Conservation (phyloP, 2,113 vertebrate species). For the Peromyscus polionotus region DNA sequence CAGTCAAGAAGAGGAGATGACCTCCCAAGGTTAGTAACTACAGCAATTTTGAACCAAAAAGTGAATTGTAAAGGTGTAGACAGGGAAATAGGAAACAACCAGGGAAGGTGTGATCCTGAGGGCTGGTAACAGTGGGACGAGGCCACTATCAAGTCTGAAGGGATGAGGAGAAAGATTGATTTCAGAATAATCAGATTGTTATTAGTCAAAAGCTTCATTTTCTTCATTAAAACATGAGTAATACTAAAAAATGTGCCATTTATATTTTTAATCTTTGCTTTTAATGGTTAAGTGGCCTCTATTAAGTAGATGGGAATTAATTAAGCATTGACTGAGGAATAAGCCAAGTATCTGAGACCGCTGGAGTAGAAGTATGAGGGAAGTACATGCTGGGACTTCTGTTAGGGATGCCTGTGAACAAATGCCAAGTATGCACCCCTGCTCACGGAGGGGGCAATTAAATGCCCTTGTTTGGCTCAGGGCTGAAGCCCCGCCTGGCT, state of each 20-base stretch:
- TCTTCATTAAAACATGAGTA: neutral
- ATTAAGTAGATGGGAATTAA: neutral
- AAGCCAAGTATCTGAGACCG: neutral
- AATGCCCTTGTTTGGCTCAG: slow-evolving; percentile 47
- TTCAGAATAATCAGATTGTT: neutral
- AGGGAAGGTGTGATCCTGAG: neutral
- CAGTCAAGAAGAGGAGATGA: neutral
- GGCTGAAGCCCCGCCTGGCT: slow-evolving; percentile 25
- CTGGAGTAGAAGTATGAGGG: neutral
- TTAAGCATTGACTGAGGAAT: neutral
- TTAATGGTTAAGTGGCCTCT: neutral
- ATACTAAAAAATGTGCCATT: neutral
- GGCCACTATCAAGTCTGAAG: neutral
- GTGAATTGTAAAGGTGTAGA: neutral
- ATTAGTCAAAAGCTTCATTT: neutral
- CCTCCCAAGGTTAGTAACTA: neutral
- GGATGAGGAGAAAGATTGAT: rapidly evolving
- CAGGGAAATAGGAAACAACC: neutral
- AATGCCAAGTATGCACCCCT: neutral
- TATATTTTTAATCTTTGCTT: neutral
- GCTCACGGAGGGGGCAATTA: neutral
- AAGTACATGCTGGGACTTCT: neutral
- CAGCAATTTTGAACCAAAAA: neutral
- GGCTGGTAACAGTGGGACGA: neutral
- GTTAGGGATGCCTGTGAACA: neutral